phyloP scores from a whole-genome alignment of 2,113 vertebrate genomes.

The Charina bottae region DNA sequence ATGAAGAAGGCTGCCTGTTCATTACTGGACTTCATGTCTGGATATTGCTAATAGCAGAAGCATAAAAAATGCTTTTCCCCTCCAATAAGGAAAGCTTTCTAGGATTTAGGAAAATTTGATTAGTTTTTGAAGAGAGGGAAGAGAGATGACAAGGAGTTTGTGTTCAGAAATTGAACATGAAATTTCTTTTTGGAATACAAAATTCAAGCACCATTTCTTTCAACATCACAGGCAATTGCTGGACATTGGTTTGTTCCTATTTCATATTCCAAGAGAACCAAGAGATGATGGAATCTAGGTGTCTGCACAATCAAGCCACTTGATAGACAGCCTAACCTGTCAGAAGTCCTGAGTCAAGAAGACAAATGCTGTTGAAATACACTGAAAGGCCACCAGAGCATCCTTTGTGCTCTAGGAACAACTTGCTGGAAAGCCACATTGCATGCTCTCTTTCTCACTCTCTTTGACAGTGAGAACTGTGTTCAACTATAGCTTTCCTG shows the following conservation, averaged over 20 bases:
- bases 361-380: constrained; percentile 54
- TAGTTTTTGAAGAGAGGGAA: constrained; percentile 25
- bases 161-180: constrained; percentile 25
- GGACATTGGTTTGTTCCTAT: constrained; percentile 57
- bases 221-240: constrained; percentile 52
- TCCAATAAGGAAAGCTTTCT: constrained; percentile 47
- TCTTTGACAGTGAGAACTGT: constrained; percentile 30
- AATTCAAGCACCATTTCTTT: constrained; percentile 46
- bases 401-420: constrained; percentile 26
- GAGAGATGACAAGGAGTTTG: constrained; percentile 24
- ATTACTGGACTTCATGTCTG: constrained; percentile 28
- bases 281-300: constrained; percentile 60
- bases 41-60: constrained; percentile 37
- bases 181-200: constrained; percentile 34
- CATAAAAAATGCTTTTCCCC: constrained; percentile 32
- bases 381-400: constrained; percentile 44
- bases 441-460: neutral
- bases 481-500: neutral
- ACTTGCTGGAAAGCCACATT: constrained; percentile 30
- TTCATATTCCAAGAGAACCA: constrained; percentile 55
- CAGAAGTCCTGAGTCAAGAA: constrained; percentile 47
- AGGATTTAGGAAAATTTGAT: constrained; percentile 42
- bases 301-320: constrained; percentile 58
- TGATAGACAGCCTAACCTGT: constrained; percentile 49
- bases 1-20: constrained; percentile 32